A percentile compares a stretch with the other conserved stretches of the same genome.
These are phyloP conservation scores for Cladorhizidae sp. DNA, from an alignment of 37 sponge, comb jelly and placozoan genomes.

Conservation along the genomic window DNA sequence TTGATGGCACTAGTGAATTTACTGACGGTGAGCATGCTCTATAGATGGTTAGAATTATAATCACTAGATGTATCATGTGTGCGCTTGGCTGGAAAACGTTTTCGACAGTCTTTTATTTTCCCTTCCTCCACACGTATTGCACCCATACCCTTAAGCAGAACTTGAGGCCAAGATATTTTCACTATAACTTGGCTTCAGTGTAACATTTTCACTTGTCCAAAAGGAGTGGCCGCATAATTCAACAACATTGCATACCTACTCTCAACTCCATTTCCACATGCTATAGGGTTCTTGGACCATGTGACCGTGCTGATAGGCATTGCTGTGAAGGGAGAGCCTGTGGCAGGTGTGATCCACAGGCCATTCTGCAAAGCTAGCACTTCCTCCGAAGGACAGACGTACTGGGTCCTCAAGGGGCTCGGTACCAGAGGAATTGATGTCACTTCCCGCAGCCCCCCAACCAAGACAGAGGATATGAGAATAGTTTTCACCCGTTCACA, in stretches of 20 bases:
- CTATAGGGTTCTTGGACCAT: slow-evolving; percentile 69
- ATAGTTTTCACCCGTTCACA: slow-evolving; percentile 68
- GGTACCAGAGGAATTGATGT: slow-evolving; percentile 63
- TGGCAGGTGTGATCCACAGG: slow-evolving; percentile 93
- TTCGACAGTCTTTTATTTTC: too few relatives aligned
- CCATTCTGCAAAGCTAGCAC: slow-evolving; percentile 62
- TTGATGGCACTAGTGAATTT: slow-evolving; percentile 98
- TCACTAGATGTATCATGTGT: too few relatives aligned
- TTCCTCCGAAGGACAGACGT: slow-evolving; percentile 66
- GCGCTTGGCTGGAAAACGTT: too few relatives aligned
- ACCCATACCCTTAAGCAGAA: too few relatives aligned
- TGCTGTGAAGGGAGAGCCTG: slow-evolving; percentile 72
- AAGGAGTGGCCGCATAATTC: too few relatives aligned
- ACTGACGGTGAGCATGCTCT: slow-evolving; percentile 88
- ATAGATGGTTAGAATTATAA: too few relatives aligned
- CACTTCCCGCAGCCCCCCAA: background rate
- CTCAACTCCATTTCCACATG: too few relatives aligned
- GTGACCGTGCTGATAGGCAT: slow-evolving; percentile 95
- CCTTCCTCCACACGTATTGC: too few relatives aligned
- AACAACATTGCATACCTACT: too few relatives aligned
- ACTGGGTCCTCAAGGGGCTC: slow-evolving; percentile 89
- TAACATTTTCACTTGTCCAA: too few relatives aligned
- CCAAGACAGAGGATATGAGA: slow-evolving; percentile 9
- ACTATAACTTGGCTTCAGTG: too few relatives aligned
- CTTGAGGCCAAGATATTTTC: too few relatives aligned